These are phyloP conservation scores for Apteryx owenii DNA, from an alignment of 2,113 vertebrate species.

Conservation along the genomic window DNA sequence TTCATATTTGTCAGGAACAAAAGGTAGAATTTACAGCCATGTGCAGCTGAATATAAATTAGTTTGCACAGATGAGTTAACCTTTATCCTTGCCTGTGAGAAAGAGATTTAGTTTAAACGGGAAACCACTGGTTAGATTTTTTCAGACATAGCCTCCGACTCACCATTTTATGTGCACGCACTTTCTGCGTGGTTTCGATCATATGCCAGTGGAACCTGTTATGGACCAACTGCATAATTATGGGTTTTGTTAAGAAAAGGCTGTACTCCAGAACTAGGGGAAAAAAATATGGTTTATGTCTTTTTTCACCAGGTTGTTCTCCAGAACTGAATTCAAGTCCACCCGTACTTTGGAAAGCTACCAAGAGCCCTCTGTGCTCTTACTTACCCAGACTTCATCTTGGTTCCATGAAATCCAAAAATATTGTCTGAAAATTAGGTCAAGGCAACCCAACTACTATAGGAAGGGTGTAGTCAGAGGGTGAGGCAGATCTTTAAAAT, in stretches of 20 bases:
- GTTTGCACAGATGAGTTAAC: constrained; percentile 57
- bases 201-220: not conserved
- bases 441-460: not conserved
- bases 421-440: constrained; percentile 10
- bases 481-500: constrained; percentile 3
- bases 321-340: not conserved
- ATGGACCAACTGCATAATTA: rapidly evolving
- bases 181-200: not conserved
- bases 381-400: not conserved
- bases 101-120: not conserved
- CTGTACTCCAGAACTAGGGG: not conserved
- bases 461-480: constrained; percentile 43
- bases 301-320: not conserved
- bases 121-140: not conserved
- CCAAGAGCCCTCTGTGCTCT: not conserved
- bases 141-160: not conserved
- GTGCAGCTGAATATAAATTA: constrained; percentile 7
- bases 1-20: constrained; percentile 25
- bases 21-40: not conserved
- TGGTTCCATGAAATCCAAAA: not conserved
- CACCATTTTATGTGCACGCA: not conserved
- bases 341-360: not conserved
- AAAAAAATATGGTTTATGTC: not conserved
- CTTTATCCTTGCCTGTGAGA: not conserved
- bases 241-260: not conserved